Conservation (phyloP, 2,797 vertebrate genomes). For the Sebastes glaucus region DNA sequence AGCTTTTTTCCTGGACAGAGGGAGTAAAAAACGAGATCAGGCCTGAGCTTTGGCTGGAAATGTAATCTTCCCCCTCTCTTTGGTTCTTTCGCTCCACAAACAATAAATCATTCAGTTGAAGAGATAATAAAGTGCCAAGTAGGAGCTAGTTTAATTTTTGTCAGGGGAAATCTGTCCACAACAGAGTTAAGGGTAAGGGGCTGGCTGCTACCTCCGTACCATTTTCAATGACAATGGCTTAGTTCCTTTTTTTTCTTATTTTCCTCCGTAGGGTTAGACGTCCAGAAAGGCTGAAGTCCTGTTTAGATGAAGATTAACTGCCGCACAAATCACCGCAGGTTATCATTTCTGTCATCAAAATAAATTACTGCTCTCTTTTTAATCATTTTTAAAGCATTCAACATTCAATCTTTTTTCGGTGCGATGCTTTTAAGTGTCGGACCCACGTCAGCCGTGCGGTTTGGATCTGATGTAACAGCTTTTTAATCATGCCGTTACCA, state of each 20-base stretch:
- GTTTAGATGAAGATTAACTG: slow-evolving; percentile 74
- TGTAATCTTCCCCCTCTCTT: slow-evolving; percentile 88
- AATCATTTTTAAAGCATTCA: slow-evolving; percentile 71
- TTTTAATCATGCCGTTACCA: slow-evolving; percentile 79
- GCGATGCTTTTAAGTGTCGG: slow-evolving; percentile 48
- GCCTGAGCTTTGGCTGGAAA: slow-evolving; percentile 83
- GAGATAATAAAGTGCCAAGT: slow-evolving; percentile 91
- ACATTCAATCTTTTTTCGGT: slow-evolving; percentile 51
- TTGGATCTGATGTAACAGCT: slow-evolving; percentile 75
- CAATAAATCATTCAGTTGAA: slow-evolving; percentile 92
- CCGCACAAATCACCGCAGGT: slow-evolving; percentile 67
- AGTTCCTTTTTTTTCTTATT: slow-evolving; percentile 56
- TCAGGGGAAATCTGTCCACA: slow-evolving; percentile 88
- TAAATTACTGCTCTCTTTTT: slow-evolving; percentile 68
- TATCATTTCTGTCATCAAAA: slow-evolving; percentile 73
- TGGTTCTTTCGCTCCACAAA: slow-evolving; percentile 87
- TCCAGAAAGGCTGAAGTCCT: slow-evolving; percentile 50
- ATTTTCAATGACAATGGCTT: slow-evolving; percentile 72
- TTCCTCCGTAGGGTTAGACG: slow-evolving; percentile 54
- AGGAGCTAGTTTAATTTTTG: slow-evolving; percentile 89
- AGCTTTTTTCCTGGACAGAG: slow-evolving; percentile 80
- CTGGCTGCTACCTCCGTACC: slow-evolving; percentile 57
- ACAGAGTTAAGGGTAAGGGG: slow-evolving; percentile 74
- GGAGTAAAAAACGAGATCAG: slow-evolving; percentile 78
- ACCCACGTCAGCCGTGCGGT: slow-evolving; percentile 34